phyloP scores from a whole-genome alignment of 2,888 invertebrate species.

The Eustalomyia histrio region DNA sequence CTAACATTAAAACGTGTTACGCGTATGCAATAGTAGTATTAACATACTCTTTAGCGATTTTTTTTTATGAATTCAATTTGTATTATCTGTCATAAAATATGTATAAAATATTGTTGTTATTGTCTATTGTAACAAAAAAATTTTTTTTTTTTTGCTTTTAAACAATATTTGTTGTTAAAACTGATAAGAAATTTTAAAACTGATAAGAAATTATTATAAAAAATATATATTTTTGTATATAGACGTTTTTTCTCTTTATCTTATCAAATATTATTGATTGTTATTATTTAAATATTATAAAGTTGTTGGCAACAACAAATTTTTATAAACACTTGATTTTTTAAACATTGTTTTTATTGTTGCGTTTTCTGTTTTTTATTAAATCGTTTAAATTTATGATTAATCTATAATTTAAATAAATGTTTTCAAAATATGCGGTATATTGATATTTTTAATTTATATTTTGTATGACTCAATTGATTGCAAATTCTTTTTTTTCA shows the following conservation, averaged over 20 bases:
- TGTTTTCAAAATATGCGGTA: not conserved
- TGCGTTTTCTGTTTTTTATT: not conserved
- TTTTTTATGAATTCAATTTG: slow-evolving; percentile 5
- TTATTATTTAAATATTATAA: not conserved
- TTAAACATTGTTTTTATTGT: too few relatives aligned
- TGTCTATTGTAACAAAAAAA: not conserved
- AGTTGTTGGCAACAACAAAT: not conserved
- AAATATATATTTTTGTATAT: not conserved
- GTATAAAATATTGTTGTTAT: not conserved
- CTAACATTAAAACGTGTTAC: slow-evolving; percentile 7
- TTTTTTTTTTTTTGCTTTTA: slow-evolving; percentile 26
- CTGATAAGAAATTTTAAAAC: slow-evolving; percentile 34
- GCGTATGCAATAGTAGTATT: not conserved
- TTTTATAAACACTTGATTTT: not conserved
- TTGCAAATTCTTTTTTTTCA: slow-evolving; percentile 2
- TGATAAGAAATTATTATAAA: slow-evolving; percentile 36
- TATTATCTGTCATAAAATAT: slow-evolving; percentile 23
- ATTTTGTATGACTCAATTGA: not conserved
- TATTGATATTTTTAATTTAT: not conserved
- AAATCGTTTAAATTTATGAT: not conserved
- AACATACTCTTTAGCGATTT: not conserved
- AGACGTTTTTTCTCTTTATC: slow-evolving; percentile 28
- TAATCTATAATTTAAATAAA: slow-evolving; percentile 3
- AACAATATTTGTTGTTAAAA: not conserved
- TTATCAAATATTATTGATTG: slow-evolving; percentile 45